Base-by-base conservation (phyloP, 2,797 vertebrate genomes). In the Rhynchotus rufescens region DNA sequence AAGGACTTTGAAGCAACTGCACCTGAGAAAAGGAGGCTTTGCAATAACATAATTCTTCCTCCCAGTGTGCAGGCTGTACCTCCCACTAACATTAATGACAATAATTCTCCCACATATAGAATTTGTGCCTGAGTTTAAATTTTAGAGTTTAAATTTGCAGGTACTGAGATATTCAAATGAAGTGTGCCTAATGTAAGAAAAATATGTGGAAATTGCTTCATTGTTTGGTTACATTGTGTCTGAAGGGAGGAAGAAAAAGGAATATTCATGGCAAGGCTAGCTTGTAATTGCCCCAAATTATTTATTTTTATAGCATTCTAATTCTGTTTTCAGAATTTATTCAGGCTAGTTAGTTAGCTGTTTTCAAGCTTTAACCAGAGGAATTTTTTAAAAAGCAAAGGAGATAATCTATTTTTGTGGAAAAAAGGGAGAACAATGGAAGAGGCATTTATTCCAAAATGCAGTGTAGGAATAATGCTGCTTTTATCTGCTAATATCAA, bases 301-400 rank as follows among this genome's bases (percentile, higher is more conserved):
- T 93, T 94, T 96, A 86, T 81, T 80, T 94, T 95, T 92, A 80
- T 87, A 80, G 36, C 60, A 69, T 95, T 89, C 80, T 95, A 93
- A 95, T 96, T 97, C 80, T 95, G 81, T 93, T 96, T 96, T 88
- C 89, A 88, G 90, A 67, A 38, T 94, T 96, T 89, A 81, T 92
- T 94, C 57, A 86, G 60, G 26, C 69, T 90, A 76, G 60, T 81
- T 92, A 92, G 21, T 61, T 75, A 73, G 61, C 86, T 94, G 81
- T 92, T 96, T 96, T 92, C 76, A 93, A 93, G 72, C 81, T 96
- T 95, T 89, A 84, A 60, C 76, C 45, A 85, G 88, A 89, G 47
- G 69, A 64, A 61, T 89, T 90, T 87, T 92, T 68, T 44, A 81
- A 77, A 88, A 92, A 72, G 20, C 67, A 89, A 89, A 92, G 59